Conservation (phyloP, 2,113 vertebrate species). For the Symphodus melops region DNA sequence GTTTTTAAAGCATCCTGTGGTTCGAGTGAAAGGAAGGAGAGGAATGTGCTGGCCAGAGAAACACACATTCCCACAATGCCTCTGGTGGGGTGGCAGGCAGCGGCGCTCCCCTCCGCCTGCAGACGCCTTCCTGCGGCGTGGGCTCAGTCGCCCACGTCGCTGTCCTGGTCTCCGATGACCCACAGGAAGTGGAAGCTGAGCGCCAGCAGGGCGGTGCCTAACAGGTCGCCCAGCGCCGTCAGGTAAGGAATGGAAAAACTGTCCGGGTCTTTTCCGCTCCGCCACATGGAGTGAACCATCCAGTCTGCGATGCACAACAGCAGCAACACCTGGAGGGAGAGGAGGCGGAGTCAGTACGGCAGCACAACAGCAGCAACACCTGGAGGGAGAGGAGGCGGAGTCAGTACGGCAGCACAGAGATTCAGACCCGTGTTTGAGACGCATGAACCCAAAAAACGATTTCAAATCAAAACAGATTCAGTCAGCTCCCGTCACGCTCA, state of each 20-base stretch:
- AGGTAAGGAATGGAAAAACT: conserved; percentile 98
- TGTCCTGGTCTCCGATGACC: conserved; percentile 95
- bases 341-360: background rate
- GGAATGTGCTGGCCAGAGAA: conserved; percentile 37
- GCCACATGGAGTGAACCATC: conserved; percentile 98
- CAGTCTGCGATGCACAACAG: conserved; percentile 94
- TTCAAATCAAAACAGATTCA: too few relatives aligned
- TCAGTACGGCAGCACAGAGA: conserved; percentile 70
- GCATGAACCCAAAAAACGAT: too few relatives aligned
- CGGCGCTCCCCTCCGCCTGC: background rate
- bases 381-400: conserved; percentile 55
- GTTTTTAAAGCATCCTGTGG: conserved; percentile 16
- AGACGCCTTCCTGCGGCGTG: background rate
- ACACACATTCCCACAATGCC: conserved; percentile 22
- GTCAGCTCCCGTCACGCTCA: too few relatives aligned
- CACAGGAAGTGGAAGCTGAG: conserved; percentile 96
- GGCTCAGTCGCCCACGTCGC: conserved; percentile 94
- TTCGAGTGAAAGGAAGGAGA: conserved; percentile 31
- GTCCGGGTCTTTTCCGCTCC: conserved; percentile 95
- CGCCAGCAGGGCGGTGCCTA: conserved; percentile 94
- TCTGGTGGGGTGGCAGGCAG: background rate
- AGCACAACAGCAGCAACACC: conserved; percentile 90
- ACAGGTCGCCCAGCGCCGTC: conserved; percentile 93
- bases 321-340: conserved; percentile 86
- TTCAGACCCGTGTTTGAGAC: too few relatives aligned